These are phyloP conservation scores for Leptinotarsa tumamoca DNA, from an alignment of 2,888 invertebrate species.

Conservation along the genomic window DNA sequence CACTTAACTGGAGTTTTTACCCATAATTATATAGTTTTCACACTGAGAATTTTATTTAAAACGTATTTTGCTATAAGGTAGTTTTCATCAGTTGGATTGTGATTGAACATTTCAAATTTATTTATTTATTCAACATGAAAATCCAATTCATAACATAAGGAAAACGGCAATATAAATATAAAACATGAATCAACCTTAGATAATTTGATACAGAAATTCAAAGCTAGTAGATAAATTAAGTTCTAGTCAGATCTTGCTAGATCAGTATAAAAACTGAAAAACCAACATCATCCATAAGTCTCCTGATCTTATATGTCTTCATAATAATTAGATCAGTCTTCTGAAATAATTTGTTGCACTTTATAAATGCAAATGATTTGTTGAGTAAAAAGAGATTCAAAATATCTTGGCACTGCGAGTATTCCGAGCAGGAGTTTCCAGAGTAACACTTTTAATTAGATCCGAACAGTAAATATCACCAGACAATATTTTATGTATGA, in stretches of 20 bases:
- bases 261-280: no score
- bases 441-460: neutral
- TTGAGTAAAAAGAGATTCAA: neutral
- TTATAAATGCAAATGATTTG: neutral
- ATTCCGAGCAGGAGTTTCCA: neutral
- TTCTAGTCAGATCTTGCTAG: no score
- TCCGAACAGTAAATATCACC: neutral
- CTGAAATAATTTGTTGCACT: neutral
- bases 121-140: neutral
- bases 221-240: neutral
- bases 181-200: neutral
- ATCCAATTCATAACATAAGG: neutral
- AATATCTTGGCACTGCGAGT: neutral
- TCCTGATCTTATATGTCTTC: no score
- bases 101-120: neutral
- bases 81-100: no score
- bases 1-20: no score
- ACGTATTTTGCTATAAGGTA: no score
- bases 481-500: no score
- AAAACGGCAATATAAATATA: neutral
- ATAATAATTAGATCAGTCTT: neutral
- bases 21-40: no score
- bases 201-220: neutral
- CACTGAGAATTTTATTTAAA: no score
- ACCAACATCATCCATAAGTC: no score